Evolutionary conservation across 1,140 invertebrate genomes (phyloP).

Genomic region (Drosophila virilis): DNA sequence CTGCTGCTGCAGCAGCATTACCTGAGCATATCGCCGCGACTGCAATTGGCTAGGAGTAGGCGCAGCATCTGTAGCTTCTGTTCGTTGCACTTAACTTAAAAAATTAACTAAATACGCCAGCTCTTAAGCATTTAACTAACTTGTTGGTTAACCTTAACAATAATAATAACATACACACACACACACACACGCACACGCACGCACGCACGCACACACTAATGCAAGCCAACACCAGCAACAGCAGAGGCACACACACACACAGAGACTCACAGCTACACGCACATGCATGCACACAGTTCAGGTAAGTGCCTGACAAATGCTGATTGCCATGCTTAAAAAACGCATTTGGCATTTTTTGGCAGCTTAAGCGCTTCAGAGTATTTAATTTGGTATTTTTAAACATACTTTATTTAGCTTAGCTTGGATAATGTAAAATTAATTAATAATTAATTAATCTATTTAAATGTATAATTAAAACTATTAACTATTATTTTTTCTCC

Average conservation of each 20-base stretch:
- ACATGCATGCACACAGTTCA: neutral
- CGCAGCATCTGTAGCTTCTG: slow-evolving; percentile 66
- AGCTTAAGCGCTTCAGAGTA: too few species aligned
- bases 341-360: neutral
- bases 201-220: neutral
- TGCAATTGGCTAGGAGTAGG: slow-evolving; percentile 66
- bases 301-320: neutral
- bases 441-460: neutral
- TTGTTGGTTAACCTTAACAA: slow-evolving; percentile 55
- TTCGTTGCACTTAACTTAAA: slow-evolving; percentile 38
- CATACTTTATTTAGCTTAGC: too few species aligned
- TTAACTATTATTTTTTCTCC: too few species aligned
- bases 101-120: slow-evolving; percentile 55
- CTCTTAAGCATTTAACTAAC: slow-evolving; percentile 60
- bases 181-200: slow-evolving; percentile 7
- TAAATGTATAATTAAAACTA: neutral
- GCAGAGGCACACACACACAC: slow-evolving; percentile 6
- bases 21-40: slow-evolving; percentile 59
- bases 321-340: neutral
- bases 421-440: too few species aligned
- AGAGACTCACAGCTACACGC: neutral
- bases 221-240: neutral
- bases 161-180: slow-evolving; percentile 43
- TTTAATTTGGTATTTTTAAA: too few species aligned
- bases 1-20: too few species aligned